Evolutionary conservation across 2,888 invertebrate species (phyloP).

Genomic region (Scotopteryx bipunctaria): DNA sequence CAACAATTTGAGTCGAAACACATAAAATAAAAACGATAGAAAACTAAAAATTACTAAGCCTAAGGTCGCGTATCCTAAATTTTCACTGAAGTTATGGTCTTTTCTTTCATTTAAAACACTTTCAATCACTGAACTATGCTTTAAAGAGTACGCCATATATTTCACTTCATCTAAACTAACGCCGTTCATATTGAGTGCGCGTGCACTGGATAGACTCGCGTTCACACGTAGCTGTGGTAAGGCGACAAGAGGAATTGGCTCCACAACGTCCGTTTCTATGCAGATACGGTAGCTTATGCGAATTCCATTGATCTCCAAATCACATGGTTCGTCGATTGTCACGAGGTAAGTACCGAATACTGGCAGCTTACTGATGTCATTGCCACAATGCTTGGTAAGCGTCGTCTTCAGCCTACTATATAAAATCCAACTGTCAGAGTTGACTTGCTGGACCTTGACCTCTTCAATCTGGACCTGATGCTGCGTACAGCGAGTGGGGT

Average conservation of each 20-base stretch:
- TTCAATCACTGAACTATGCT: slow-evolving; percentile 2
- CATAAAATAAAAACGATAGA: background rate
- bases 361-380: too few species aligned
- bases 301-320: background rate
- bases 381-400: too few species aligned
- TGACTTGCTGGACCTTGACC: too few species aligned
- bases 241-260: background rate
- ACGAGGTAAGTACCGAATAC: background rate
- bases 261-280: background rate
- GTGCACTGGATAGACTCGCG: background rate
- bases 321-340: slow-evolving; percentile 3
- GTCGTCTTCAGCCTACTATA: too few species aligned
- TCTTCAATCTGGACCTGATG: background rate
- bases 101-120: background rate
- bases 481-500: background rate
- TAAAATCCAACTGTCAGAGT: too few species aligned
- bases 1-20: background rate
- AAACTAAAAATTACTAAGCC: background rate
- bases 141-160: background rate
- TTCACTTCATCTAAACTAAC: background rate
- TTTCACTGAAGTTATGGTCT: background rate
- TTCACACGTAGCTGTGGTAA: background rate
- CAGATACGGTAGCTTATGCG: background rate
- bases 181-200: background rate
- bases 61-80: background rate